Conservation (phyloP, 1,140 invertebrate species). For the Meloidogyne chitwoodi region DNA sequence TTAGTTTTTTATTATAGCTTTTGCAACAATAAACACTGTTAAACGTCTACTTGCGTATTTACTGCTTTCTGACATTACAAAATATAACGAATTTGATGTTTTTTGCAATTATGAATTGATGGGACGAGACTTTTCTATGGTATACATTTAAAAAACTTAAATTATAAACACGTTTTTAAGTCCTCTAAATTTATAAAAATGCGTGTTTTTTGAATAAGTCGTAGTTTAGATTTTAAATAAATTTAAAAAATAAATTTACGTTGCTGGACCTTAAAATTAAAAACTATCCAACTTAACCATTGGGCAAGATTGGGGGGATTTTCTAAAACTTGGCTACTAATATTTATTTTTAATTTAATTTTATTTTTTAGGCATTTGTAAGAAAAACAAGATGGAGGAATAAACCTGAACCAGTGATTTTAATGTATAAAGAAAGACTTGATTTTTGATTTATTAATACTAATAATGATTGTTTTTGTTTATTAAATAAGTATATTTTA, state of each 20-base stretch:
- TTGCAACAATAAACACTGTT: conserved; percentile 47
- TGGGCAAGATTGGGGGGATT: neutral
- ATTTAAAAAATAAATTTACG: no score
- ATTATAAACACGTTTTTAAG: no score
- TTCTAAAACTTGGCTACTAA: neutral
- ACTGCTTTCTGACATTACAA: conserved; percentile 71
- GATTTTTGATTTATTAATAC: conserved; percentile 31
- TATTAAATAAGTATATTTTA: neutral
- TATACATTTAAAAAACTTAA: conserved; percentile 60
- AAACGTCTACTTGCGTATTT: conserved; percentile 85
- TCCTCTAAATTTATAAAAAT: neutral
- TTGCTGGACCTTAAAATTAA: neutral
- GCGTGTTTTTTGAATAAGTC: no score
- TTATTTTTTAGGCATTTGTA: conserved; percentile 96
- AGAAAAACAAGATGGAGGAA: conserved; percentile 94
- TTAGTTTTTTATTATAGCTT: conserved; percentile 16
- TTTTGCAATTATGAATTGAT: conserved; percentile 95
- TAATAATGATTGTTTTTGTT: neutral
- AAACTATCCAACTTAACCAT: neutral
- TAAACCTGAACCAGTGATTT: conserved; percentile 62
- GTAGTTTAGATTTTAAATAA: no score
- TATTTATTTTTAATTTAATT: neutral
- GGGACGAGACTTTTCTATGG: conserved; percentile 95
- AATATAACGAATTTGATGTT: conserved; percentile 97
- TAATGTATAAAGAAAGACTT: conserved; percentile 40